Evolutionary conservation across 2,888 invertebrate genomes (phyloP).

Genomic region (Artemia sinica): DNA sequence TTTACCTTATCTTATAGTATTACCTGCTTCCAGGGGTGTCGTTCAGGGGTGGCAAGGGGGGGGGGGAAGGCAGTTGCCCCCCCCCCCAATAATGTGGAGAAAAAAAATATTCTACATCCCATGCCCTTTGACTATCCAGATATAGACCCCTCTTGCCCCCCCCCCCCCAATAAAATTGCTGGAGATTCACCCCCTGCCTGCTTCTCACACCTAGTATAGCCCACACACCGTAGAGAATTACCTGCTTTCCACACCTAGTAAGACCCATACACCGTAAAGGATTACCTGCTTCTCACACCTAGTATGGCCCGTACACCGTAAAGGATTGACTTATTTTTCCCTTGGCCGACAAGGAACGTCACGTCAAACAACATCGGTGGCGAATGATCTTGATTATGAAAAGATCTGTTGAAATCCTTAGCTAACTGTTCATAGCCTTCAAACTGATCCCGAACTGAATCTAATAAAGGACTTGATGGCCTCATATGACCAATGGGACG

Average conservation of each 20-base stretch:
- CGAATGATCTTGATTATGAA: slow-evolving; percentile 65
- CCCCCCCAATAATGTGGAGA: no score
- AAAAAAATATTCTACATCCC: no score
- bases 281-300: slow-evolving; percentile 67
- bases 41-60: no score
- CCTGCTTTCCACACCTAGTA: no score
- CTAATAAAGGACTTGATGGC: slow-evolving; percentile 74
- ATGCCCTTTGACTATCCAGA: no score
- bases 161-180: no score
- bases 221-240: no score
- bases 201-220: slow-evolving; percentile 37
- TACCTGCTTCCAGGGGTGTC: no score
- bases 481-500: slow-evolving; percentile 85
- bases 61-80: no score
- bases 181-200: no score
- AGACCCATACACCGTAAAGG: background rate
- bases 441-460: slow-evolving; percentile 80
- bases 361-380: slow-evolving; percentile 65
- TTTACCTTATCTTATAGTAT: no score
- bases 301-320: slow-evolving; percentile 79
- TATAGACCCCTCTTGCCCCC: no score
- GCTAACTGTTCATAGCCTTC: slow-evolving; percentile 85
- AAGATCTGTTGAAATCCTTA: slow-evolving; percentile 74
- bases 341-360: slow-evolving; percentile 73
- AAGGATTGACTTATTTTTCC: slow-evolving; percentile 74